Evolutionary conservation across 2,888 invertebrate species (phyloP), one percentile per base, ranked within the genome.

Genomic region (Ophion ellenae): DNA sequence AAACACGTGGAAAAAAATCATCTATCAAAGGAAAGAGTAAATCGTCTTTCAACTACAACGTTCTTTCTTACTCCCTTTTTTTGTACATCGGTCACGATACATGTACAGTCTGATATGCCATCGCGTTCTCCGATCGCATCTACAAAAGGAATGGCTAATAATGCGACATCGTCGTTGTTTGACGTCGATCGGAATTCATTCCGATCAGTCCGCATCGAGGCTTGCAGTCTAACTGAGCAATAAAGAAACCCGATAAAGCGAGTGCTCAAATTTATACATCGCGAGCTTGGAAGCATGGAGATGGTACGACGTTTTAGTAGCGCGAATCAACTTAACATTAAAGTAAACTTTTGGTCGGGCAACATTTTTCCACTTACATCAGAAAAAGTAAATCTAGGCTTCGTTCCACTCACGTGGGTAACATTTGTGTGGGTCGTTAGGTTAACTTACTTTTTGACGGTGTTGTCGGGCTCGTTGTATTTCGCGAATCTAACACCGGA

Each of bases 261-360:
- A 75, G 63, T 47, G 47, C 11, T n/a, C 64, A 17, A 47, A 17
- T 47, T 64, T 10, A 28, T 63, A 17, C 20, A 47, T n/a, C 20
- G 24, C 17, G 59, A 69, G 45, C 24, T 24, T 32, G 28, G 4
- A 40, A 69, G 20, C 11, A 78, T 78, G 78, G 61, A 78, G 36
- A 59, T 3, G 45, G 32, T 61, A 11, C 24, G 59, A 69, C 59
- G 90, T 79, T 90, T 90, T 57, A 69, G 61, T 69, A 88, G 14
- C 7, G 47, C 87, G 2, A 91, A 87, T 84, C 71, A 67, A 28
- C 80, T 90, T 2, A 91, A 90, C 57, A 71, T 67, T 2, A 28
- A 87, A 3, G 6, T 87, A 0, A 91, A 91, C 69, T 6, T 20
- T 0, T 1, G 89, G 1, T 89, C 91, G 6, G 91, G 89, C 0